Evolutionary conservation across 2,113 vertebrate species (phyloP), one percentile per base, ranked within the genome.

Genomic region (Phyllostomus hastatus): DNA sequence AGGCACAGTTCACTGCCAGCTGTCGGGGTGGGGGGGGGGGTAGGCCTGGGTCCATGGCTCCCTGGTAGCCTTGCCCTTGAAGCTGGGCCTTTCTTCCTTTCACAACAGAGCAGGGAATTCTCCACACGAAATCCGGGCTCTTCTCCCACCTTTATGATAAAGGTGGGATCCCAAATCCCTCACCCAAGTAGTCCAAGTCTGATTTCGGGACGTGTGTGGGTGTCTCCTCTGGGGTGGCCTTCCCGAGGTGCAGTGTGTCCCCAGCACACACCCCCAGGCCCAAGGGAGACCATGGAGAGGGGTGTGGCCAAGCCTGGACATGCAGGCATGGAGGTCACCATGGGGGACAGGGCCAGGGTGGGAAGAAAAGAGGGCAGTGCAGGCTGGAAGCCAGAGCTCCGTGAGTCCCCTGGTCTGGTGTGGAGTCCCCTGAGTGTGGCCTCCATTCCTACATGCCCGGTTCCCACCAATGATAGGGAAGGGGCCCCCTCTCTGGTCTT

Each of bases 401-500:
- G 4, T 28, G 16, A 14, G 1, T 52, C 10, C 59, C 35, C 48
- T 4, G 17, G 26, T 7, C 61, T 83, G 28, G 57, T 1, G 8
- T 26, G 7, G 46, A 16, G 52, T n/a, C 61, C 0, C 1, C 0
- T 0, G 12, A 54, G 26, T 16, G 7, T 0, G 28, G n/a, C 38
- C 48, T 46, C 76, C 33, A 41, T 17, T 41, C n/a, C 14, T 4
- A 41, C 8, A 57, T 54, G 10, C 15, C 24, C 10, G 0, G 9
- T 50, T 69, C 26, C 69, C 35, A 48, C 15, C 61, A 12, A 41
- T 1, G 4, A n/a, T 2, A 10, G 41, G 54, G n/a, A 78, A 79
- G 41, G 67, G 10, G 11, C 14, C n/a, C 33, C 10, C 24, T 48
- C 38, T 83, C 22, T 70, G 86, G 54, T 7, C 24, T 43, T 35